Evolutionary conservation across 2,888 invertebrate species (phyloP).

Genomic region (Lathronympha strigana): DNA sequence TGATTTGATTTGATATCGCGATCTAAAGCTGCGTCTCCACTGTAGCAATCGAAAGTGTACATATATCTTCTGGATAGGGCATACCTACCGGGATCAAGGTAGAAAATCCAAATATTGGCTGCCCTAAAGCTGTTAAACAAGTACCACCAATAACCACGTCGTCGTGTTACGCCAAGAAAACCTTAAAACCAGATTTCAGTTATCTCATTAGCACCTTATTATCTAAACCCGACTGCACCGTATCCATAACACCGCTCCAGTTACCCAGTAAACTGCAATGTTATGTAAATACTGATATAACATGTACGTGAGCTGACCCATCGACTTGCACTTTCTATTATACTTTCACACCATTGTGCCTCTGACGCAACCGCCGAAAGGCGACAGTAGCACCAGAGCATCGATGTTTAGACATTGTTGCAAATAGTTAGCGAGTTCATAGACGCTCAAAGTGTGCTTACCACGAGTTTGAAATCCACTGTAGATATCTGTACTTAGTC

Average conservation of each 20-base stretch:
- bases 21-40: too few relatives aligned
- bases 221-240: constrained; percentile 14
- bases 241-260: constrained; percentile 70
- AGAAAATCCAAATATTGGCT: too few relatives aligned
- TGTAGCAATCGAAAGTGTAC: too few relatives aligned
- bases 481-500: too few relatives aligned
- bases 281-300: constrained; percentile 83
- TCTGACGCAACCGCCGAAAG: constrained; percentile 68
- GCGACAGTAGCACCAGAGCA: constrained; percentile 21
- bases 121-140: neutral
- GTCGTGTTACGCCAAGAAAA: neutral
- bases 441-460: too few relatives aligned
- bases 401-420: constrained; percentile 3
- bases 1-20: too few relatives aligned
- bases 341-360: constrained; percentile 80
- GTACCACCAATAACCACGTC: neutral
- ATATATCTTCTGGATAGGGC: too few relatives aligned
- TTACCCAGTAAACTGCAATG: constrained; percentile 75
- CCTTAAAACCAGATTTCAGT: neutral
- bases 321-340: constrained; percentile 79
- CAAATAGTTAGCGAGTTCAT: neutral
- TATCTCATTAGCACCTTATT: constrained; percentile 16
- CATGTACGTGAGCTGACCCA: constrained; percentile 74
- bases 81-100: too few relatives aligned
- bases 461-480: too few relatives aligned